phyloP scores from a whole-genome alignment of 92 coral and sea anemone genomes.

The Nematostella vectensis region DNA sequence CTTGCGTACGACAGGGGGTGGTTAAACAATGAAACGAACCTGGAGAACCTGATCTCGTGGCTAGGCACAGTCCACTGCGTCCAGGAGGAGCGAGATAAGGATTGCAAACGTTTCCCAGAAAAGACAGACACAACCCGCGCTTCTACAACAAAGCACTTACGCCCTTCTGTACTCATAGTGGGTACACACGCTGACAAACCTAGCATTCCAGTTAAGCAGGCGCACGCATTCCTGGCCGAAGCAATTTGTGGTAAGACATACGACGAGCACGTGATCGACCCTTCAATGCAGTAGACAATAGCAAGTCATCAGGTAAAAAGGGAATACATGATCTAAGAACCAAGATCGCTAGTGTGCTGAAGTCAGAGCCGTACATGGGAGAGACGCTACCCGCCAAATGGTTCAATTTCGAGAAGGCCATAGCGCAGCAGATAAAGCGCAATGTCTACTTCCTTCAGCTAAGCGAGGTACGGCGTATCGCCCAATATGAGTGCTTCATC shows the following conservation, averaged over 20 bases:
- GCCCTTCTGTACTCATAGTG: slow-evolving; percentile 2
- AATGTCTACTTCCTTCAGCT: slow-evolving; percentile 39
- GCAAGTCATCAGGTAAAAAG: neutral
- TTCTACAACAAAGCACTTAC: slow-evolving; percentile 10
- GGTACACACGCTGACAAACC: slow-evolving; percentile 4
- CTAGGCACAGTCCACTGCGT: slow-evolving; percentile 60
- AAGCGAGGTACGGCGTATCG: slow-evolving; percentile 40
- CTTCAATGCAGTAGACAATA: neutral
- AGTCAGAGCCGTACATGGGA: too few relatives aligned
- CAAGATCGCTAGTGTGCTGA: neutral
- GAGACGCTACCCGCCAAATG: too few relatives aligned
- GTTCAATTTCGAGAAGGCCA: too few relatives aligned
- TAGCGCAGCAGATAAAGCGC: slow-evolving; percentile 34
- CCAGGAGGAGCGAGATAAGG: slow-evolving; percentile 12
- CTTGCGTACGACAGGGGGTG: slow-evolving; percentile 77
- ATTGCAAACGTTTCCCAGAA: neutral
- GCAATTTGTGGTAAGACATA: neutral
- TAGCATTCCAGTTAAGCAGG: too few relatives aligned
- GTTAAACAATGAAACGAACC: slow-evolving; percentile 57
- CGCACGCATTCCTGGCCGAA: too few relatives aligned
- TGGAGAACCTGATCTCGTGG: slow-evolving; percentile 71
- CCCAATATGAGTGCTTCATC: slow-evolving; percentile 36
- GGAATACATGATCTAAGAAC: neutral
- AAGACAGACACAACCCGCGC: neutral
- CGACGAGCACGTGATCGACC: neutral